phyloP scores from a whole-genome alignment of 1,140 invertebrate genomes.

The Halictus rubicundus region DNA sequence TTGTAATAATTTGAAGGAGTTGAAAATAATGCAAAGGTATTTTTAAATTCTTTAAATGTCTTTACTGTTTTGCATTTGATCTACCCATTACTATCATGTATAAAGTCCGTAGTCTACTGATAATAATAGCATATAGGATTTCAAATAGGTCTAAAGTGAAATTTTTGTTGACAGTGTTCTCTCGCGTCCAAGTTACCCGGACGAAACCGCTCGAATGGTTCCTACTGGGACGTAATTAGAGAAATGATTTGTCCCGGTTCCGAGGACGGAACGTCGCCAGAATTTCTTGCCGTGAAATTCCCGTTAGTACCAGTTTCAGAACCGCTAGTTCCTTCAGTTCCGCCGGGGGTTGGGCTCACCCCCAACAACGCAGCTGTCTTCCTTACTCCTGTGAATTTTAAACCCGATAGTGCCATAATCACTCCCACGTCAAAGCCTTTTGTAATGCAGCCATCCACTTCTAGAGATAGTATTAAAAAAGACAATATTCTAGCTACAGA shows the following conservation, averaged over 20 bases:
- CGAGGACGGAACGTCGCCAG: slow-evolving; percentile 66
- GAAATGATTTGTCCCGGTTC: slow-evolving; percentile 78
- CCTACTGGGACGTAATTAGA: slow-evolving; percentile 78
- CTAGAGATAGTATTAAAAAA: slow-evolving; percentile 66
- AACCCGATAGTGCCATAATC: slow-evolving; percentile 73
- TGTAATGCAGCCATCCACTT: slow-evolving; percentile 70
- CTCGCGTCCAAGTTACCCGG: slow-evolving; percentile 77
- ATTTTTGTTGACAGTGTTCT: slow-evolving; percentile 70
- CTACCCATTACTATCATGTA: too few species aligned
- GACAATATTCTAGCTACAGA: slow-evolving; percentile 62
- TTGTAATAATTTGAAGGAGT: too few species aligned
- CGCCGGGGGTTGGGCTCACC: slow-evolving; percentile 59
- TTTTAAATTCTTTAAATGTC: too few species aligned
- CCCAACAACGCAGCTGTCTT: slow-evolving; percentile 73
- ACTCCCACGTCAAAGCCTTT: slow-evolving; percentile 72
- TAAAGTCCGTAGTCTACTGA: too few species aligned
- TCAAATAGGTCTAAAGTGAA: background rate
- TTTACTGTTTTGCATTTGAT: too few species aligned
- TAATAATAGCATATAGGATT: too few species aligned
- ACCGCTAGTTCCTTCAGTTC: slow-evolving; percentile 67
- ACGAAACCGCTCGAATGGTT: slow-evolving; percentile 72
- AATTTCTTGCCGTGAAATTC: slow-evolving; percentile 74
- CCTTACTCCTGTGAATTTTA: slow-evolving; percentile 75
- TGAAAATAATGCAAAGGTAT: too few species aligned
- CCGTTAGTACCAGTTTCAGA: slow-evolving; percentile 72